Percentiles rank a stretch among this genome's conserved stretches.
Evolutionary conservation across 37 sponge, comb jelly and placozoan genomes (phyloP).

Genomic region (Lycopodina hypogea): DNA sequence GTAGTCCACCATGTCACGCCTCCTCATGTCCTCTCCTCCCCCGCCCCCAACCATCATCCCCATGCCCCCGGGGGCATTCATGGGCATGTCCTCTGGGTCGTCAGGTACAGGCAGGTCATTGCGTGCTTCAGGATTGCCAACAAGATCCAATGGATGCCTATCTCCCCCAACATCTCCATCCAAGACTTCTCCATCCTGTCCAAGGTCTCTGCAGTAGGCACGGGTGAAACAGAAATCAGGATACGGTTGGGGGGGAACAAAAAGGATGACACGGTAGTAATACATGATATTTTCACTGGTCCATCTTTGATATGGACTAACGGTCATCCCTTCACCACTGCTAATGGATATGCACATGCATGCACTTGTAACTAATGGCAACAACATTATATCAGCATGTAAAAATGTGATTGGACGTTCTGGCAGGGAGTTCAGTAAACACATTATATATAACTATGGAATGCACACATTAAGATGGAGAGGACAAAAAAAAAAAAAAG

Average conservation of each 20-base stretch:
- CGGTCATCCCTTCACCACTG: no score
- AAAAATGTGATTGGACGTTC: no score
- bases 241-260: neutral
- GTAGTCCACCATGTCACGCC: conserved; percentile 64
- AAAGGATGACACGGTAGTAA: neutral
- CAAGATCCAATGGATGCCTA: neutral
- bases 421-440: no score
- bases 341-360: no score
- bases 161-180: conserved; percentile 7
- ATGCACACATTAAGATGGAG: no score
- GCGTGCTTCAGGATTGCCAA: neutral
- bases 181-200: neutral
- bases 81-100: neutral
- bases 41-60: conserved; percentile 7
- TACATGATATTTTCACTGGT: neutral
- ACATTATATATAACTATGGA: no score
- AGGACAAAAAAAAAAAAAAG: no score
- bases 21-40: neutral
- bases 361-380: no score
- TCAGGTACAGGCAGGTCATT: conserved; percentile 20
- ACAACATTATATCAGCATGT: no score
- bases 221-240: neutral
- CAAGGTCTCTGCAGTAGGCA: neutral
- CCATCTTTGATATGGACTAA: no score
- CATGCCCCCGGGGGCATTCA: conserved; percentile 39